Evolutionary conservation across 2,888 invertebrate genomes (phyloP).

Genomic region (Ochropacha duplaris): DNA sequence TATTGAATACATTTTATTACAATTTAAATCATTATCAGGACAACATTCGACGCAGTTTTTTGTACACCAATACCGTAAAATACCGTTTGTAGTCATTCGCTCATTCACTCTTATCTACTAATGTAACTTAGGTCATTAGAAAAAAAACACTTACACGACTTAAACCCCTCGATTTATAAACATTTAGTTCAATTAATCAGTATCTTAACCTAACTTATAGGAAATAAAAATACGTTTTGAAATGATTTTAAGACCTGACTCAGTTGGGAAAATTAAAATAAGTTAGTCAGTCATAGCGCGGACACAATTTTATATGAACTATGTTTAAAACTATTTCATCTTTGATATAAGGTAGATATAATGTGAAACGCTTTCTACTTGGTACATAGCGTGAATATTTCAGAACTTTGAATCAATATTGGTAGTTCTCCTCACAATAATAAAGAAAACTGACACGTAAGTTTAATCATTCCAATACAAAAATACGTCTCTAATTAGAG

Average conservation of each 20-base stretch:
- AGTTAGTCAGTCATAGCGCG: too few species aligned
- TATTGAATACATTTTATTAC: conserved; percentile 51
- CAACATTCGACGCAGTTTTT: conserved; percentile 47
- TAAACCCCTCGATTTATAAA: conserved; percentile 8
- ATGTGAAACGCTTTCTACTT: background rate
- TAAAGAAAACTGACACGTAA: background rate
- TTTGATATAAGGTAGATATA: background rate
- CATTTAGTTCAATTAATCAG: conserved; percentile 2
- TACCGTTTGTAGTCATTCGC: conserved; percentile 16
- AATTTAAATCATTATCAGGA: conserved; percentile 48
- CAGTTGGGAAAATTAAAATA: background rate
- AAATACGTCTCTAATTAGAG: background rate
- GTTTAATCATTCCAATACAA: background rate
- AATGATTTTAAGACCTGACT: background rate
- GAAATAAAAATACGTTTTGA: background rate
- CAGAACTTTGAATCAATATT: background rate
- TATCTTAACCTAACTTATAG: background rate
- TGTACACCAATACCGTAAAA: conserved; percentile 44
- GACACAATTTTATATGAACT: background rate
- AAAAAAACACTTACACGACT: conserved; percentile 5
- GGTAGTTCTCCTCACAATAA: background rate
- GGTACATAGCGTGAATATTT: background rate
- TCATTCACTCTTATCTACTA: conserved; percentile 15
- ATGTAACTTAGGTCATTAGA: conserved; percentile 20
- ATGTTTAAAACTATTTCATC: background rate